Conservation (phyloP, 1,140 invertebrate species). For the Odontomachus brunneus region DNA sequence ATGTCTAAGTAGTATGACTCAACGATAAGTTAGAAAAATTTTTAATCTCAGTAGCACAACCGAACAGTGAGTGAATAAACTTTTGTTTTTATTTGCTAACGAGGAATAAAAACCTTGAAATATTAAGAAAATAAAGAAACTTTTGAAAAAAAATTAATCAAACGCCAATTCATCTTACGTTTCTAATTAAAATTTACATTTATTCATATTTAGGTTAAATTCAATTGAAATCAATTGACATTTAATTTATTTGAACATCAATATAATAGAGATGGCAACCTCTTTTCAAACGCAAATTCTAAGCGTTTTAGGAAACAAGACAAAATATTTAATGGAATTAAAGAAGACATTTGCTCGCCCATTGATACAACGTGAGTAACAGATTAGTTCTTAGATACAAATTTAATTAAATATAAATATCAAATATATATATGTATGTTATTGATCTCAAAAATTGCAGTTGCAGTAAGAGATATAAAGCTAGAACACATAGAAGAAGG, state of each 20-base stretch:
- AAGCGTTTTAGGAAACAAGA: conserved; percentile 75
- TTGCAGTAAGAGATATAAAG: conserved; percentile 82
- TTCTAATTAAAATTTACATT: background rate
- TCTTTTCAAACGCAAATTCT: conserved; percentile 76
- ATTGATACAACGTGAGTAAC: conserved; percentile 80
- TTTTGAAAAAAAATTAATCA: background rate
- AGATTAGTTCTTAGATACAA: background rate
- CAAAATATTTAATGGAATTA: conserved; percentile 79
- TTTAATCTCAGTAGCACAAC: no score
- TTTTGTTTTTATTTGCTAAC: no score
- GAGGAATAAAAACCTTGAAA: no score
- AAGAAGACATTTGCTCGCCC: conserved; percentile 79
- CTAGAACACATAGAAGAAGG: conserved; percentile 82
- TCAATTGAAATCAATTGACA: background rate
- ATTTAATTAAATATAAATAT: conserved; percentile 25
- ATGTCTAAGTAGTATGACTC: no score
- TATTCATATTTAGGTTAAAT: conserved; percentile 6
- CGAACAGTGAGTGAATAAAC: no score
- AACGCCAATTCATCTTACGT: no score
- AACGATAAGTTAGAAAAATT: no score
- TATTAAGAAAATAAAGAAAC: no score
- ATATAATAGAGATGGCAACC: conserved; percentile 56
- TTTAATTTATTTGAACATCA: background rate
- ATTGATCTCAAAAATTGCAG: conserved; percentile 69
- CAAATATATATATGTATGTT: conserved; percentile 36